These are phyloP conservation scores for Limonius californicus DNA, from an alignment of 1,140 invertebrate species.

Conservation along the genomic window DNA sequence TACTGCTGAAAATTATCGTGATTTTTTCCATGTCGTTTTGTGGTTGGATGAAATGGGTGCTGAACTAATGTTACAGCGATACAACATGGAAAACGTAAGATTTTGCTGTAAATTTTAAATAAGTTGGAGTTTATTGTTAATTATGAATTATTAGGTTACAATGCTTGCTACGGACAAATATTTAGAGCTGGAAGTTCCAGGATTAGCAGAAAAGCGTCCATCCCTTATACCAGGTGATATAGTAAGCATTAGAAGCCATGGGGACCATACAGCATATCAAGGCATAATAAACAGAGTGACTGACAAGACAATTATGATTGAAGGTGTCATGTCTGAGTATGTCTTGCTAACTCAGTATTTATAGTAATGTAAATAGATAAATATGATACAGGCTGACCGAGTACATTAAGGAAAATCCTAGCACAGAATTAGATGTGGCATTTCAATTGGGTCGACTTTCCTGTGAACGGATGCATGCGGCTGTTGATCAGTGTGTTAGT, in stretches of 20 bases:
- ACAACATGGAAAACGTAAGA: constrained; percentile 41
- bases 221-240: constrained; percentile 39
- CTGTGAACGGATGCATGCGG: constrained; percentile 36
- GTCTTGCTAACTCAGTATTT: too few species aligned
- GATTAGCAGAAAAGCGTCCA: constrained; percentile 43
- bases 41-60: constrained; percentile 38
- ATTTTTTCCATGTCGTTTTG: constrained; percentile 37
- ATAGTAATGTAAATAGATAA: background rate
- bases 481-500: constrained; percentile 24
- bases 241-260: constrained; percentile 32
- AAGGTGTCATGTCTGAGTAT: constrained; percentile 29
- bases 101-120: background rate
- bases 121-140: background rate
- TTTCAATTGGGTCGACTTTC: constrained; percentile 32
- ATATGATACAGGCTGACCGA: constrained; percentile 19
- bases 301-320: constrained; percentile 33
- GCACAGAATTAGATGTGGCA: constrained; percentile 31
- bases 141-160: constrained; percentile 24
- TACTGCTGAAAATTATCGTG: constrained; percentile 30
- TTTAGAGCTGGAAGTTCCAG: constrained; percentile 37
- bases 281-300: constrained; percentile 32
- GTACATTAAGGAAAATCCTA: constrained; percentile 16
- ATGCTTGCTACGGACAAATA: constrained; percentile 14
- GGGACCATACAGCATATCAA: constrained; percentile 35
- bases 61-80: constrained; percentile 29